A percentile compares a stretch with the other conserved stretches of the same genome.
These are phyloP conservation scores for Diadumene lineata DNA, from an alignment of 92 coral and sea anemone species.

Conservation along the genomic window DNA sequence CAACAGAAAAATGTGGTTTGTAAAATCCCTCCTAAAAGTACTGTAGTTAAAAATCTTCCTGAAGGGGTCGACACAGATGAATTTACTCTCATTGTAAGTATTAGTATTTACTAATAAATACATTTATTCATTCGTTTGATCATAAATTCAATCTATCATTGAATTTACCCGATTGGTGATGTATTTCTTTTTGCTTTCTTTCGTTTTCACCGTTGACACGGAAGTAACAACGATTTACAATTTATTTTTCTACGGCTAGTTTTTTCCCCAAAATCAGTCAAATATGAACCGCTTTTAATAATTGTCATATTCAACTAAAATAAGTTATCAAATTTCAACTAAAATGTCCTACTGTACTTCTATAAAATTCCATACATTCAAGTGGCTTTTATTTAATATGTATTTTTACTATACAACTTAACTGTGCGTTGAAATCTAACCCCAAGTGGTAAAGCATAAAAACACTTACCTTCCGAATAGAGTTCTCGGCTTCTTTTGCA, in stretches of 20 bases:
- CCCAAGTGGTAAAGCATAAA: neutral
- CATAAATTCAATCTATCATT: too few relatives aligned
- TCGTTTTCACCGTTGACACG: too few relatives aligned
- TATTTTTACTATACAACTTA: neutral
- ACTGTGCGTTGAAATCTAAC: neutral
- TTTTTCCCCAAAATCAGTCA: neutral
- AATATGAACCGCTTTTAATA: too few relatives aligned
- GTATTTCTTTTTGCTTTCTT: too few relatives aligned
- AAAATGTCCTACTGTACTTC: too few relatives aligned
- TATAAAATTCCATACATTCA: neutral
- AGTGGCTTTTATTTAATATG: neutral
- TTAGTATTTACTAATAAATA: neutral
- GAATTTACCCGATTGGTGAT: too few relatives aligned
- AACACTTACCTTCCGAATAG: constrained; percentile 14
- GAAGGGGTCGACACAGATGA: constrained; percentile 23
- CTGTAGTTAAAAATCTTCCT: constrained; percentile 11
- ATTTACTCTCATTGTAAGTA: constrained; percentile 61
- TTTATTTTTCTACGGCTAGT: too few relatives aligned
- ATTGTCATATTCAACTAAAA: neutral
- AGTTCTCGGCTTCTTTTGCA: constrained; percentile 3
- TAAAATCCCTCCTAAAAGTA: constrained; percentile 55
- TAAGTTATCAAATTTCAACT: neutral
- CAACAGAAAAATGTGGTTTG: constrained; percentile 72
- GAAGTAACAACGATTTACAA: too few relatives aligned
- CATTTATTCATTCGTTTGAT: neutral